Percentiles rank a stretch among this genome's conserved stretches.
Evolutionary conservation across 2,888 invertebrate species (phyloP).

Genomic region (Phoenoteleia sp.): DNA sequence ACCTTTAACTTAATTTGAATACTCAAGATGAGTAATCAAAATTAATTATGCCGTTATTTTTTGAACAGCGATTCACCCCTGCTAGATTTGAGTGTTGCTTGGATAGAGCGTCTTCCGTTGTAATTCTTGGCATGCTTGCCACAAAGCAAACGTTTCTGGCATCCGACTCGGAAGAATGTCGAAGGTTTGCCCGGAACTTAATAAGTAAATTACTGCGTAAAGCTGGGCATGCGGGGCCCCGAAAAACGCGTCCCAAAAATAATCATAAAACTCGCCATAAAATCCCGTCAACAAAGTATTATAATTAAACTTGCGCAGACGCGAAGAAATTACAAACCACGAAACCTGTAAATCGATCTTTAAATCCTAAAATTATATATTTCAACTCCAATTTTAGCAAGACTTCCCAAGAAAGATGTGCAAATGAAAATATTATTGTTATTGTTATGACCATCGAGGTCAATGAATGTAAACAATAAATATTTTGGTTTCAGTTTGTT

Average conservation of each 20-base stretch:
- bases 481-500: too few relatives aligned
- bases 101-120: constrained; percentile 73
- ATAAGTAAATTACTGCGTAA: constrained; percentile 86
- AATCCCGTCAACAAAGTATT: not conserved
- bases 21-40: constrained; percentile 26
- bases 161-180: constrained; percentile 83
- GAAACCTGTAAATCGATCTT: too few relatives aligned
- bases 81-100: constrained; percentile 30
- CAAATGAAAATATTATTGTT: too few relatives aligned
- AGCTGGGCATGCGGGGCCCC: constrained; percentile 70
- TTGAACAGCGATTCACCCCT: constrained; percentile 35
- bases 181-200: constrained; percentile 85
- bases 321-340: too few relatives aligned
- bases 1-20: constrained; percentile 49
- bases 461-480: too few relatives aligned
- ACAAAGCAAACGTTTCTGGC: constrained; percentile 86
- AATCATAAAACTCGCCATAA: constrained; percentile 33
- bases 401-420: too few relatives aligned
- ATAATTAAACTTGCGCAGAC: not conserved
- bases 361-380: too few relatives aligned
- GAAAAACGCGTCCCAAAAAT: constrained; percentile 58
- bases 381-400: too few relatives aligned
- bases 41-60: constrained; percentile 48
- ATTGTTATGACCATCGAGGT: too few relatives aligned
- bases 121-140: constrained; percentile 84